Base-by-base conservation (phyloP, 92 coral and sea anemone genomes). In the Epizoanthus scotinus region DNA sequence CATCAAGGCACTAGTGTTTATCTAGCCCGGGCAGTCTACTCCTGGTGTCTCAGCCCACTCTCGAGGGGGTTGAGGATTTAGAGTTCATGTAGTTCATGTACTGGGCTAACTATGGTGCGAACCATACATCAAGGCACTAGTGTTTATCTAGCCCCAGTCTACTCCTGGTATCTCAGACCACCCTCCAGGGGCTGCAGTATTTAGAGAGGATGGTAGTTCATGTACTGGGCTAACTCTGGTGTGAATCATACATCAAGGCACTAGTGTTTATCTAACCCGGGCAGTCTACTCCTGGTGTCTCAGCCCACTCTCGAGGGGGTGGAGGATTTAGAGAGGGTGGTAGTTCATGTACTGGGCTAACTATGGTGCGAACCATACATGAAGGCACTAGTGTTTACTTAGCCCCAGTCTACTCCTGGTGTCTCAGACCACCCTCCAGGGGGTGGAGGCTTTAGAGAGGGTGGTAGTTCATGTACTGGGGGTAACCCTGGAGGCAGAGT, bases 281-380 rank as follows among this genome's bases (percentile, higher is more conserved):
- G n/a, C 98, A 94, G 26, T 87, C 95, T 10, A 89, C 91, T 81
- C 65, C 71, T 34, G 94, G 94, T 9, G 81, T 78, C 66, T 89
- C 87, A 21, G 92, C 86, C 78, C 91, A 89, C 0, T 96, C 98
- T 71, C 84, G 90, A 19, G 92, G 92, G 82, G 99, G 96, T n/a
- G 99, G 99, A 26, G 99, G 99, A 67, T 86, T 75, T 65, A 95
- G 85, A 0, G 99, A 95, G 42, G 96, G 99, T 13, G 99, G 98
- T 17, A 95, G 87, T 28, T 84, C 82, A 67, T 90, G 78, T 12
- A 89, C 84, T 42, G n/a, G n/a, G n/a, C n/a, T n/a, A n/a, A n/a
- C n/a, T n/a, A n/a, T n/a, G n/a, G n/a, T 34, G 40, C n/a, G 15
- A 49, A 28, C 15, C 20, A 56, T 34, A 47, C 36, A 21, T 18